Evolutionary conservation across 2,113 vertebrate genomes (phyloP).

Genomic region (Gymnobelideus leadbeateri): DNA sequence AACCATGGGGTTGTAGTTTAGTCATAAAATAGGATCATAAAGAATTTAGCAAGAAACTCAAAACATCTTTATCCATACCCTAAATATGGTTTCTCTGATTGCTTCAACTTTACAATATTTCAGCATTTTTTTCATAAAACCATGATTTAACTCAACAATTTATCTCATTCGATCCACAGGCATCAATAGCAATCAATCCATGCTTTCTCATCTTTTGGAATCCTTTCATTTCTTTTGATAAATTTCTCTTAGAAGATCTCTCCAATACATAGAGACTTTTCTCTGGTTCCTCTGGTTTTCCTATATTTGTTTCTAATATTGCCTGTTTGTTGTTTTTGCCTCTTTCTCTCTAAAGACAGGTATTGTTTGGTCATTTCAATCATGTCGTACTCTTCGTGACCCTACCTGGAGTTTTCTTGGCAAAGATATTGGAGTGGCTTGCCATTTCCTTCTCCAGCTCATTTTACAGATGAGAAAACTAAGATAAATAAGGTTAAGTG

Average conservation of each 20-base stretch:
- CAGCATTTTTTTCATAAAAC: not conserved
- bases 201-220: not conserved
- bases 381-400: not conserved
- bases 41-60: conserved; percentile 4
- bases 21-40: not conserved
- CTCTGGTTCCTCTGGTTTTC: not conserved
- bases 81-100: not conserved
- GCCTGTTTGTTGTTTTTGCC: not conserved
- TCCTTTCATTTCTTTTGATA: not conserved
- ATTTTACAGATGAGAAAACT: not conserved
- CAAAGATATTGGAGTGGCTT: not conserved
- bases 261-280: not conserved
- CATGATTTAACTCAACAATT: not conserved
- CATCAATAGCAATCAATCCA: not conserved
- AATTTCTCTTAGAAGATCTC: not conserved
- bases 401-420: not conserved
- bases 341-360: not conserved
- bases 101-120: not conserved
- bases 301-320: not conserved
- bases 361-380: not conserved
- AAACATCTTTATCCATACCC: not conserved
- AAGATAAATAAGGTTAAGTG: not conserved
- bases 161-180: not conserved
- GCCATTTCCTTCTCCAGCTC: not conserved
- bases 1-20: not conserved